These are phyloP conservation scores for Salvelinus sp. DNA, from an alignment of 2,113 vertebrate species.

Conservation along the genomic window DNA sequence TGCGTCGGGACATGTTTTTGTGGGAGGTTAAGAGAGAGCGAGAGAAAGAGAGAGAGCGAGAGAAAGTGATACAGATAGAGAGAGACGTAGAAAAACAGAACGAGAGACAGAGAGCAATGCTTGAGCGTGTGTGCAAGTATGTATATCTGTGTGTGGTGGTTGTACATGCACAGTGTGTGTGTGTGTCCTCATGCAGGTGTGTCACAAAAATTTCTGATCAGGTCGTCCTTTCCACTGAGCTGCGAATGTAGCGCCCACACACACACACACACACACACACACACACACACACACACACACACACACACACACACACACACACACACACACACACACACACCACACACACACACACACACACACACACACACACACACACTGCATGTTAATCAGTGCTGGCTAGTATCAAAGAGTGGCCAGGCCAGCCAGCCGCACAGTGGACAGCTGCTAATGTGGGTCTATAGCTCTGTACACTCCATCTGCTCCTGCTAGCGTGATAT, in stretches of 20 bases:
- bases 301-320: neutral
- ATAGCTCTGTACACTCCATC: no score
- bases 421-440: constrained; percentile 62
- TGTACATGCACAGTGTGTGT: neutral
- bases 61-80: neutral
- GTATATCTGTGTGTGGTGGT: neutral
- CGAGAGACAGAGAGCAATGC: neutral
- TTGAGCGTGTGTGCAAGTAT: no score
- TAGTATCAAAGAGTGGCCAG: constrained; percentile 36
- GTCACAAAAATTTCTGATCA: constrained; percentile 63
- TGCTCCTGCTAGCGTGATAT: no score
- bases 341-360: constrained; percentile 3
- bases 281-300: neutral
- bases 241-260: constrained; percentile 3
- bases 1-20: no score
- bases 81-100: neutral
- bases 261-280: neutral
- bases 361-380: neutral
- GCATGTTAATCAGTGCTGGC: constrained; percentile 55
- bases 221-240: constrained; percentile 38
- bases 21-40: neutral
- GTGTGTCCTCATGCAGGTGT: neutral
- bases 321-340: constrained; percentile 9
- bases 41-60: neutral
- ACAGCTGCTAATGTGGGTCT: constrained; percentile 47